A percentile compares a stretch with the other conserved stretches of the same genome.
Conservation (phyloP, 2,797 vertebrate species). For the Spea hammondii region DNA sequence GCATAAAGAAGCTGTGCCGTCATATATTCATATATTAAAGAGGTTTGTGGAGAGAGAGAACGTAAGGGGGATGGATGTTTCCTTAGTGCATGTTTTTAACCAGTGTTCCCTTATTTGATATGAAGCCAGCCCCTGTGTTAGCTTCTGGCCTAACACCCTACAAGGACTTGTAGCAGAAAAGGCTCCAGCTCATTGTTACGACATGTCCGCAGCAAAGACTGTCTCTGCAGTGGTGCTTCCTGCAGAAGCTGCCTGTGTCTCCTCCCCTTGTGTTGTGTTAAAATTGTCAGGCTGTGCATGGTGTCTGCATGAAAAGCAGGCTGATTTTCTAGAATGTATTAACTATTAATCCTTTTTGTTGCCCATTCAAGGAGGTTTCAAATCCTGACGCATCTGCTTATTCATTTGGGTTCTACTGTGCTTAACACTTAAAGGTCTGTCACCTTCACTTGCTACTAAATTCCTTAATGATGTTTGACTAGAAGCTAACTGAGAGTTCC, state of each 20-base stretch:
- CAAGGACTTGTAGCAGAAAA: conserved; percentile 47
- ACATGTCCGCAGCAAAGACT: conserved; percentile 47
- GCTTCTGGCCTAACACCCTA: conserved; percentile 40
- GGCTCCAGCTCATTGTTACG: conserved; percentile 51
- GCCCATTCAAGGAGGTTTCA: conserved; percentile 40
- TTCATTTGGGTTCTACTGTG: conserved; percentile 36
- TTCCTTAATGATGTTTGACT: background rate
- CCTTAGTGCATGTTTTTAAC: conserved; percentile 19
- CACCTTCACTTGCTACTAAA: conserved; percentile 13
- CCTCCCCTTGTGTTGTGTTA: conserved; percentile 42
- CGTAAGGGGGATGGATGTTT: background rate
- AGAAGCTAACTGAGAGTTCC: too few relatives aligned
- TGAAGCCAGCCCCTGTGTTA: conserved; percentile 32
- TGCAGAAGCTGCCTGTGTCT: conserved; percentile 18
- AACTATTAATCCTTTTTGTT: conserved; percentile 32
- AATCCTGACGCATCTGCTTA: conserved; percentile 37
- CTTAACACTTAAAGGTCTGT: conserved; percentile 31
- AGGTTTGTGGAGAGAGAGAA: conserved; percentile 10
- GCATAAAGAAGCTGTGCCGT: background rate
- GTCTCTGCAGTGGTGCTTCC: conserved; percentile 37
- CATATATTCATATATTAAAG: background rate
- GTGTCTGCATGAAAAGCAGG: conserved; percentile 41
- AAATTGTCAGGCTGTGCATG: conserved; percentile 32
- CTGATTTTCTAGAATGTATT: conserved; percentile 49
- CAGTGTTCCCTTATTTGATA: conserved; percentile 41